These are phyloP conservation scores for Isoperla grammatica DNA, from an alignment of 2,888 invertebrate genomes.

Conservation along the genomic window DNA sequence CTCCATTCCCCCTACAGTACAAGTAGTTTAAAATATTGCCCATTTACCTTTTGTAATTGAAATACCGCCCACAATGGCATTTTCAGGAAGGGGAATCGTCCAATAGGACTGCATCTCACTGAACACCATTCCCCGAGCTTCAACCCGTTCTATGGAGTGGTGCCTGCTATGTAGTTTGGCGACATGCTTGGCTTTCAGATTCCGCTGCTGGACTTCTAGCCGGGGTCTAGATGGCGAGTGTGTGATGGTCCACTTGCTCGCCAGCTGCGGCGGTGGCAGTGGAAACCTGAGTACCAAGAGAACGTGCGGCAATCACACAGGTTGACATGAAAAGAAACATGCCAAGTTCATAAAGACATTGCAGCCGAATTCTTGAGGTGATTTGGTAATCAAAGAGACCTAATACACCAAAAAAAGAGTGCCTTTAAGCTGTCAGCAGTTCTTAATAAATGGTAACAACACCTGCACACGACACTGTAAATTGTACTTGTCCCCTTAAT, in stretches of 20 bases:
- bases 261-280: conserved; percentile 37
- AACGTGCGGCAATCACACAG: too few species aligned
- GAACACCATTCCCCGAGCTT: conserved; percentile 49
- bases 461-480: conserved; percentile 95
- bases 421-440: conserved; percentile 66
- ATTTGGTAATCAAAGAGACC: too few species aligned
- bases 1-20: too few species aligned
- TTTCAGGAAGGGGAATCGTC: conserved; percentile 49
- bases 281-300: conserved; percentile 39
- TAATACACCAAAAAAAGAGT: too few species aligned
- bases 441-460: conserved; percentile 95
- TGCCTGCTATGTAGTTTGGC: conserved; percentile 27
- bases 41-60: conserved; percentile 42
- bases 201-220: conserved; percentile 39
- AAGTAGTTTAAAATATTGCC: too few species aligned
- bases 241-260: conserved; percentile 38
- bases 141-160: conserved; percentile 43
- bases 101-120: conserved; percentile 51
- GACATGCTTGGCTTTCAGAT: conserved; percentile 37
- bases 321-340: too few species aligned
- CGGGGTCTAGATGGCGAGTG: conserved; percentile 11
- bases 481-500: conserved; percentile 81
- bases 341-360: too few species aligned
- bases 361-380: too few species aligned
- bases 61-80: conserved; percentile 46